phyloP scores from a whole-genome alignment of 2,113 vertebrate genomes.

The Scopus umbretta region DNA sequence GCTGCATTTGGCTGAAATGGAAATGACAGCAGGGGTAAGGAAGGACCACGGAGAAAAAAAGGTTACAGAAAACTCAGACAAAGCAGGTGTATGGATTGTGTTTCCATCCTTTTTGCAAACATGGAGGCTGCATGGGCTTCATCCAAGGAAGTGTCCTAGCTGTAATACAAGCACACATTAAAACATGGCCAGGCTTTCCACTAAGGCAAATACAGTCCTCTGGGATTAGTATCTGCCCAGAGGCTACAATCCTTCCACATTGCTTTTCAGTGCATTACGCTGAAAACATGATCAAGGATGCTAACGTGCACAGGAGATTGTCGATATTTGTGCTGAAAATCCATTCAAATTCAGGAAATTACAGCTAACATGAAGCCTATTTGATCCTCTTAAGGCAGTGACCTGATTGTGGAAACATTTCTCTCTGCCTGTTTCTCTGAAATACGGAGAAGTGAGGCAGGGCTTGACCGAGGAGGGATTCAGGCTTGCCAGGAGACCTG shows the following conservation, averaged over 20 bases:
- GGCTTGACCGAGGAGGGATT: neutral
- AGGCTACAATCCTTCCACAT: neutral
- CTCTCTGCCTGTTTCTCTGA: neutral
- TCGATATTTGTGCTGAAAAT: conserved; percentile 8
- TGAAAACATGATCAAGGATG: neutral
- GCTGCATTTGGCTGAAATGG: neutral
- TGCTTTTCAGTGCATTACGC: neutral
- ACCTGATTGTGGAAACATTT: conserved; percentile 15
- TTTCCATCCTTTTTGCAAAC: neutral
- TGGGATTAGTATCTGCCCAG: neutral
- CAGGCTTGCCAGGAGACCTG: neutral
- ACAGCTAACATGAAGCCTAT: neutral
- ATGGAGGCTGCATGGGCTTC: neutral
- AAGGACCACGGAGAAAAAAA: neutral
- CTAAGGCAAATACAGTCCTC: neutral
- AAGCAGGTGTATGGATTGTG: neutral
- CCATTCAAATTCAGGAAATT: conserved; percentile 25
- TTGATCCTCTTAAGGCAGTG: conserved; percentile 49
- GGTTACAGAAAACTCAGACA: neutral
- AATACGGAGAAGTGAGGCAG: neutral
- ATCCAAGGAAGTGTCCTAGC: neutral
- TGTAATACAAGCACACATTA: neutral
- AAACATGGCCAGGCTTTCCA: neutral
- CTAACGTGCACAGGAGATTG: neutral
- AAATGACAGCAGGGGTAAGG: neutral